Conservation (phyloP, 2,888 invertebrate genomes). For the Tethea ocularis region DNA sequence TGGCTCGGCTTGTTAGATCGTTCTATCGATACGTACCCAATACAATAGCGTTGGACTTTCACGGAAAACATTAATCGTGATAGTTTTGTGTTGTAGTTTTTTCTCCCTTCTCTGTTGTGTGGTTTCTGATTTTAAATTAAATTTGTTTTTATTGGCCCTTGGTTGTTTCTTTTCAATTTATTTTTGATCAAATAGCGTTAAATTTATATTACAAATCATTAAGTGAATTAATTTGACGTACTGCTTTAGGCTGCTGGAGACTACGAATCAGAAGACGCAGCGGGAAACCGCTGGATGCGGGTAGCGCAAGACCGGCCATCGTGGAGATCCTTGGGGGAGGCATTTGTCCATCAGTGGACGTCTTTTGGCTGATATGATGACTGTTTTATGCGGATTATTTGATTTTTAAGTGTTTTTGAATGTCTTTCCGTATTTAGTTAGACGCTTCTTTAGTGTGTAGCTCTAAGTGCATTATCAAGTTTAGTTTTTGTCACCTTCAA, state of each 20-base stretch:
- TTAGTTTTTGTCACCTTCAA: not conserved
- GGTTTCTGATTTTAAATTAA: not conserved
- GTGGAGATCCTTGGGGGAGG: no score
- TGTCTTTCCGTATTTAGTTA: not conserved
- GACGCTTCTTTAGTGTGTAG: no score
- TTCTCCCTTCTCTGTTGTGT: conserved; percentile 16
- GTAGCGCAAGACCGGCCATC: no score
- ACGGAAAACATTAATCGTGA: conserved; percentile 34
- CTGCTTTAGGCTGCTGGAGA: no score
- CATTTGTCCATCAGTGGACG: no score
- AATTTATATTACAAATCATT: not conserved
- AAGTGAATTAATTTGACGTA: not conserved
- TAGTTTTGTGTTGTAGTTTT: conserved; percentile 18
- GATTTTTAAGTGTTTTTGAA: not conserved
- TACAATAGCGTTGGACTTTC: conserved; percentile 26
- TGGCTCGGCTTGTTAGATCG: conserved; percentile 35
- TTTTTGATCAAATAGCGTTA: not conserved
- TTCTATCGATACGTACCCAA: conserved; percentile 22
- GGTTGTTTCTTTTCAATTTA: not conserved
- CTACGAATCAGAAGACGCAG: no score
- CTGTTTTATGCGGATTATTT: not conserved
- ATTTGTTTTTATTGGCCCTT: not conserved
- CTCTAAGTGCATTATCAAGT: not conserved
- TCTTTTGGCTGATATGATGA: no score
- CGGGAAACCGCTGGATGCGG: no score